Percentiles rank a stretch among this genome's conserved stretches.
These are phyloP conservation scores for Leistus spinibarbis DNA, from an alignment of 2,888 invertebrate genomes.

Conservation along the genomic window DNA sequence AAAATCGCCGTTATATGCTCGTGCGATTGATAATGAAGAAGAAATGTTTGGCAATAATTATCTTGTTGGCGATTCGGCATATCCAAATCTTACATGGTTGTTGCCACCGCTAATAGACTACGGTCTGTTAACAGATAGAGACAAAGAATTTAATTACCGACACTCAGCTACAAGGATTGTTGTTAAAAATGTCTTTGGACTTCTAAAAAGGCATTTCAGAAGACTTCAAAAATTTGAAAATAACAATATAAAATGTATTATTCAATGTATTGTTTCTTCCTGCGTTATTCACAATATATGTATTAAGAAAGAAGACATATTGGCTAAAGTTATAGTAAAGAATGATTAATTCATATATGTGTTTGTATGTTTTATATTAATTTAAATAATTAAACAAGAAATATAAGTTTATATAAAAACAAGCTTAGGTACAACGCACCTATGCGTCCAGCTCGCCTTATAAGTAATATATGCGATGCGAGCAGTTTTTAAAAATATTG, in stretches of 20 bases:
- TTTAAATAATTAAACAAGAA: too few relatives aligned
- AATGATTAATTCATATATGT: neutral
- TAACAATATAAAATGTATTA: constrained; percentile 36
- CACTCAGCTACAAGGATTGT: constrained; percentile 45
- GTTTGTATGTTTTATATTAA: too few relatives aligned
- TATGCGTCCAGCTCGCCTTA: too few relatives aligned
- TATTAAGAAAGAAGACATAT: too few relatives aligned
- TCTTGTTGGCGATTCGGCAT: constrained; percentile 47
- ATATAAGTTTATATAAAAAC: too few relatives aligned
- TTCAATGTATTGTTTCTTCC: constrained; percentile 42
- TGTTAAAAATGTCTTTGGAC: constrained; percentile 47
- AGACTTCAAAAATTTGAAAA: constrained; percentile 45
- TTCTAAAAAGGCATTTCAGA: constrained; percentile 47
- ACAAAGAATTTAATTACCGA: constrained; percentile 46
- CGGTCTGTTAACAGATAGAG: constrained; percentile 44
- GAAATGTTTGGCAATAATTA: too few relatives aligned
- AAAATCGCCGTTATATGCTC: constrained; percentile 42
- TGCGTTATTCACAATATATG: constrained; percentile 40
- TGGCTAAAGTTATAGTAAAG: constrained; percentile 4
- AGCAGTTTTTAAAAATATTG: too few relatives aligned
- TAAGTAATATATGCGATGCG: too few relatives aligned
- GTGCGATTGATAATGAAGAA: too few relatives aligned
- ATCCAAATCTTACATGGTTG: constrained; percentile 43
- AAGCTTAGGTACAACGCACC: too few relatives aligned
- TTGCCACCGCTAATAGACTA: constrained; percentile 47